Evolutionary conservation across 2,797 vertebrate genomes (phyloP).

Genomic region (Phataginus tricuspis): DNA sequence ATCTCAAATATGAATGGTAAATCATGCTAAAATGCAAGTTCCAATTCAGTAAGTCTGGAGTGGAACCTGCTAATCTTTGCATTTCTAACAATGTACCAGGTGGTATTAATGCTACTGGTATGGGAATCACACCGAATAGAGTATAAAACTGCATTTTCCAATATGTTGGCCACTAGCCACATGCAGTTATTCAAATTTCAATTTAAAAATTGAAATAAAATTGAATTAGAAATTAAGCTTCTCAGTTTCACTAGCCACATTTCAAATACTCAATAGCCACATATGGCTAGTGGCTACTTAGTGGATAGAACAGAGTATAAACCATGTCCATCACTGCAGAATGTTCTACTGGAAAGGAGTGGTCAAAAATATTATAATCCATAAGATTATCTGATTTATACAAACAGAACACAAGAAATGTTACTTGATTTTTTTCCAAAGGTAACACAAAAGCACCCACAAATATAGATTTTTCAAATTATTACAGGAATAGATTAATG

Average conservation of each 20-base stretch:
- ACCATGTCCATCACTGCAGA: not conserved
- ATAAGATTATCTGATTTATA: not conserved
- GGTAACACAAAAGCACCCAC: not conserved
- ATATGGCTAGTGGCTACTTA: not conserved
- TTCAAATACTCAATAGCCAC: not conserved
- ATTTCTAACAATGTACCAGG: not conserved
- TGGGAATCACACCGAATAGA: not conserved
- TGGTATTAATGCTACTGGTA: not conserved
- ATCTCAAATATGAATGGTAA: not conserved
- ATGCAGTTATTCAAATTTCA: not conserved
- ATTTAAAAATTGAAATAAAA: not conserved
- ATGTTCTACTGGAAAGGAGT: not conserved
- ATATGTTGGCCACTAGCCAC: not conserved
- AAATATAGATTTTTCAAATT: not conserved
- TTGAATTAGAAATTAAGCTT: not conserved
- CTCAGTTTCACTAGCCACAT: not conserved
- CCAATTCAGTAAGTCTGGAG: not conserved
- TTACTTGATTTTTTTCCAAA: not conserved
- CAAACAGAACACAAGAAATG: not conserved
- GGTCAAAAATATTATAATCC: not conserved
- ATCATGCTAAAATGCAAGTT: not conserved
- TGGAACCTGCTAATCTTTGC: not conserved
- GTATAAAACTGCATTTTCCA: not conserved
- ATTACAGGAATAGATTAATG: not conserved
- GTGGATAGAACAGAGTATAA: not conserved